phyloP scores from a whole-genome alignment of 2,888 invertebrate genomes.

The Hirtodrosophila alboralis region DNA sequence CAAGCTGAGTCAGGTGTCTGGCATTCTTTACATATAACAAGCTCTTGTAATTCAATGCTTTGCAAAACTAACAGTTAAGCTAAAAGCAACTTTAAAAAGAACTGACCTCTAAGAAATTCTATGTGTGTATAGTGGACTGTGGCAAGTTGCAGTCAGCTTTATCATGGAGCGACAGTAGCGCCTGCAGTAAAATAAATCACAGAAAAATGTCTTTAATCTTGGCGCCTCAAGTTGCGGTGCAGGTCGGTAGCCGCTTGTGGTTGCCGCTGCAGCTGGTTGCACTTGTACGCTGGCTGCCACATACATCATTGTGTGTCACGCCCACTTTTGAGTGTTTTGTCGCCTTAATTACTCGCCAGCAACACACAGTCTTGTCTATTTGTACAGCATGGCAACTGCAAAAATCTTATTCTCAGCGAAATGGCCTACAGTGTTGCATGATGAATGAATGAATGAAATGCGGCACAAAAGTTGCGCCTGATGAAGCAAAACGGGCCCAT shows the following conservation, averaged over 20 bases:
- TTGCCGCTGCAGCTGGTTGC: constrained; percentile 23
- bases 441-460: constrained; percentile 69
- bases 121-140: constrained; percentile 1
- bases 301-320: constrained; percentile 70
- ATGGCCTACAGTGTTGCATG: constrained; percentile 47
- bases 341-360: constrained; percentile 77
- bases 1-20: no score
- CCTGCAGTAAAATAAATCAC: constrained; percentile 74
- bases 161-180: constrained; percentile 53
- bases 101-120: not conserved
- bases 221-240: constrained; percentile 55
- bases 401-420: constrained; percentile 26
- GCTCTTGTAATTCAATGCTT: not conserved
- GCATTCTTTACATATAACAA: no score
- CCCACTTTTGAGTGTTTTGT: constrained; percentile 73
- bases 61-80: constrained; percentile 4
- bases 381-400: constrained; percentile 52
- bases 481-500: constrained; percentile 12
- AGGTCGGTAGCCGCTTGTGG: constrained; percentile 32
- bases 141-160: constrained; percentile 13
- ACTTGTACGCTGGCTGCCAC: constrained; percentile 26
- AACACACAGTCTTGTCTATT: constrained; percentile 52
- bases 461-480: constrained; percentile 24
- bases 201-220: constrained; percentile 76
- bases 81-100: not conserved